Evolutionary conservation across 2,888 invertebrate species (phyloP).

Genomic region (Arctia plantaginis): DNA sequence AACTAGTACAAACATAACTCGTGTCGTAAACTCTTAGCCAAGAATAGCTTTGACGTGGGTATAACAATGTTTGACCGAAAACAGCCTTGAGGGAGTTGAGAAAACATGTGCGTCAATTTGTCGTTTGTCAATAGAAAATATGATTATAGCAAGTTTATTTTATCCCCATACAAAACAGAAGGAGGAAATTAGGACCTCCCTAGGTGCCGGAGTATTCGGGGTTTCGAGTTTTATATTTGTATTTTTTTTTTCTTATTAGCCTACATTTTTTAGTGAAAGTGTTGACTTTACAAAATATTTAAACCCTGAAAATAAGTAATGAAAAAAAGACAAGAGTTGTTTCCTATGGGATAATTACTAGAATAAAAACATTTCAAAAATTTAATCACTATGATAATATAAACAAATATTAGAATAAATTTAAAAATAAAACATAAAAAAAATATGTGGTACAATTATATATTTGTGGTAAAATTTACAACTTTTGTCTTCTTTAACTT

Average conservation of each 20-base stretch:
- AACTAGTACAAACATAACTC: background rate
- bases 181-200: background rate
- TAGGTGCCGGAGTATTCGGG: background rate
- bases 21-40: background rate
- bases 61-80: constrained; percentile 5
- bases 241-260: background rate
- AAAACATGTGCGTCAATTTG: constrained; percentile 2
- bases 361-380: too few species aligned
- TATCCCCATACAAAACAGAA: background rate
- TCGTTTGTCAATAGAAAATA: background rate
- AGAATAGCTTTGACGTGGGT: constrained; percentile 3
- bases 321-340: too few species aligned
- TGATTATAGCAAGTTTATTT: background rate
- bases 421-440: too few species aligned
- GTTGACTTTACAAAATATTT: background rate
- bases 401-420: too few species aligned
- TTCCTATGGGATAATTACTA: too few species aligned
- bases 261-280: background rate
- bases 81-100: background rate
- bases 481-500: too few species aligned
- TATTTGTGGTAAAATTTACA: too few species aligned
- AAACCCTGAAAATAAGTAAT: too few species aligned
- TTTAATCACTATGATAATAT: too few species aligned
- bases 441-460: too few species aligned
- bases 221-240: background rate